Conservation (phyloP, 1,140 invertebrate species). For the Micrasema minimum region DNA sequence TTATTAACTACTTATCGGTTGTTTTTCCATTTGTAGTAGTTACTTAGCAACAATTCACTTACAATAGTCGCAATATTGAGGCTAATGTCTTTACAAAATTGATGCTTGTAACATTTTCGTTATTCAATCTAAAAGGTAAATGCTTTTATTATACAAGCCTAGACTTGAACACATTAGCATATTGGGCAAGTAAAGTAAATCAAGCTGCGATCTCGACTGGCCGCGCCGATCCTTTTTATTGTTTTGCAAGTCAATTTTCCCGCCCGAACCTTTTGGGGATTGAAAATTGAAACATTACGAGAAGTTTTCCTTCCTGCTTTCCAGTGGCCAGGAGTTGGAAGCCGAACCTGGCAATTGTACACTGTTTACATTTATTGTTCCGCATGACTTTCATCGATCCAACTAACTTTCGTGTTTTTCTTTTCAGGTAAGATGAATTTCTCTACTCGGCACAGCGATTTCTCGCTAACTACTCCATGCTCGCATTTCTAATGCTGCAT, state of each 20-base stretch:
- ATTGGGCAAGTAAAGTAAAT: slow-evolving; percentile 9
- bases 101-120: background rate
- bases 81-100: too few relatives aligned
- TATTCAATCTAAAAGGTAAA: slow-evolving; percentile 6
- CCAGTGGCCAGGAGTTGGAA: too few relatives aligned
- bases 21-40: too few relatives aligned
- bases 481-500: slow-evolving; percentile 6
- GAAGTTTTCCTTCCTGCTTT: slow-evolving; percentile 24
- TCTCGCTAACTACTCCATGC: too few relatives aligned
- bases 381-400: slow-evolving; percentile 26
- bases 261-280: slow-evolving; percentile 30
- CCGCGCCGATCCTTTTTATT: slow-evolving; percentile 41
- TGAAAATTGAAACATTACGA: slow-evolving; percentile 40
- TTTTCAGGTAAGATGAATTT: slow-evolving; percentile 50
- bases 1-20: too few relatives aligned
- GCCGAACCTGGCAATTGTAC: slow-evolving; percentile 2
- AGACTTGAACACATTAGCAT: slow-evolving; percentile 4
- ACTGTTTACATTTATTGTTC: slow-evolving; percentile 24
- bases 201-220: slow-evolving; percentile 15
- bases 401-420: slow-evolving; percentile 43
- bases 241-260: slow-evolving; percentile 50
- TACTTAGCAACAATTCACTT: too few relatives aligned
- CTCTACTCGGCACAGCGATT: slow-evolving; percentile 35
- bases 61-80: too few relatives aligned
- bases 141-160: slow-evolving; percentile 9